phyloP scores from a whole-genome alignment of 37 sponge, comb jelly and placozoan species.

The Spongia lamella region DNA sequence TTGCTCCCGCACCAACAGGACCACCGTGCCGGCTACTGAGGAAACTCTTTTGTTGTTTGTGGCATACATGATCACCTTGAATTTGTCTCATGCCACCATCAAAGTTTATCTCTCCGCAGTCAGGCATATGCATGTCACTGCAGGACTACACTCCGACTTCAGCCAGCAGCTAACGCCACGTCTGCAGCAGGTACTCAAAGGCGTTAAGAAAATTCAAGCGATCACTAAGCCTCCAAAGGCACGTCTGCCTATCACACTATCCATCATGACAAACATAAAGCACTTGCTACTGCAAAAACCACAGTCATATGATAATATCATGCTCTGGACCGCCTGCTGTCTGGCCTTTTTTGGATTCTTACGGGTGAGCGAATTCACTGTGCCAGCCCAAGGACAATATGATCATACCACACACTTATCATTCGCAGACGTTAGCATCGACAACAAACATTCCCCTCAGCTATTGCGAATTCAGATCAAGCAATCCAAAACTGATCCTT shows the following conservation, averaged over 20 bases:
- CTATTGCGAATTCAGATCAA: not conserved
- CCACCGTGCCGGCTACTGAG: not conserved
- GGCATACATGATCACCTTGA: not conserved
- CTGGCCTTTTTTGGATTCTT: conserved; percentile 22
- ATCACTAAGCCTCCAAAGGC: not conserved
- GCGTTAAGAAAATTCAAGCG: conserved; percentile 6
- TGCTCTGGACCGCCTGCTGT: conserved; percentile 29
- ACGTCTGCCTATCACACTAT: conserved; percentile 36
- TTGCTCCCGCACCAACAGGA: not conserved
- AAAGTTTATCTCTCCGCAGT: conserved; percentile 36
- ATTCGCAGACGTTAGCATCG: not conserved
- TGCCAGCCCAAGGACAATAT: not conserved
- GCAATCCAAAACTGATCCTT: conserved; percentile 33
- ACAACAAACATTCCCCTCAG: not conserved
- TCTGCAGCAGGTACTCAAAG: conserved; percentile 21
- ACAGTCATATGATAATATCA: too few species aligned
- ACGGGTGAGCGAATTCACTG: conserved; percentile 1
- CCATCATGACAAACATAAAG: not conserved
- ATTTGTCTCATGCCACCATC: conserved; percentile 4
- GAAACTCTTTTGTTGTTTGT: conserved; percentile 12
- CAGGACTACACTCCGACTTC: too few species aligned
- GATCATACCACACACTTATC: conserved; percentile 2
- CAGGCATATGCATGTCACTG: conserved; percentile 17
- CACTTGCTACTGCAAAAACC: not conserved
- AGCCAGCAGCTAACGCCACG: conserved; percentile 25